A percentile compares a stretch with the other conserved stretches of the same genome.
These are phyloP conservation scores for Subacronicta megacephala DNA, from an alignment of 2,888 invertebrate genomes.

Conservation along the genomic window DNA sequence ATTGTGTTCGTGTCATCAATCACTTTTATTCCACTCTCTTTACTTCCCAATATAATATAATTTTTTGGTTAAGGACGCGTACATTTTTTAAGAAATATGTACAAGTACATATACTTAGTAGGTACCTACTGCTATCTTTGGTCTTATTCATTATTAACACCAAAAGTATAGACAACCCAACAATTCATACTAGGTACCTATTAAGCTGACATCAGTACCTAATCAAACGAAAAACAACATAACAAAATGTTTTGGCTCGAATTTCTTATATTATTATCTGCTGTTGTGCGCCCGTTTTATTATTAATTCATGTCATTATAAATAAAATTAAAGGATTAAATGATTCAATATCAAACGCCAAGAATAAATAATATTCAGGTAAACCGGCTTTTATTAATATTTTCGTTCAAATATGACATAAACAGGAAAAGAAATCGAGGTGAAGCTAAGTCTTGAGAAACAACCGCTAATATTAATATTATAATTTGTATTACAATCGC, in stretches of 20 bases:
- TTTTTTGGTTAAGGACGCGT: too few relatives aligned
- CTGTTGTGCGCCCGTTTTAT: conserved; percentile 31
- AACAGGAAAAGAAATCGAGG: conserved; percentile 75
- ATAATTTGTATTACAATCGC: conserved; percentile 45
- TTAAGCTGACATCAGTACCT: conserved; percentile 22
- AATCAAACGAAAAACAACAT: conserved; percentile 35
- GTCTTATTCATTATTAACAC: too few relatives aligned
- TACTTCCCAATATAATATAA: conserved; percentile 17
- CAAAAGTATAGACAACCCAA: too few relatives aligned
- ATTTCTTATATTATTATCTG: conserved; percentile 44
- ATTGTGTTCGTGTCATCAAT: conserved; percentile 39
- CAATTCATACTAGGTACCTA: neutral
- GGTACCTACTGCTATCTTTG: neutral
- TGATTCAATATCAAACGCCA: conserved; percentile 53
- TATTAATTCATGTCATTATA: conserved; percentile 30
- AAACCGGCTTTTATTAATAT: conserved; percentile 60
- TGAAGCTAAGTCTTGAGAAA: conserved; percentile 57
- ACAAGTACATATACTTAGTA: neutral
- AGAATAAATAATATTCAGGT: conserved; percentile 60
- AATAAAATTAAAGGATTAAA: conserved; percentile 54
- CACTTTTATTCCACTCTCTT: conserved; percentile 28
- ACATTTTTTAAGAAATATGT: too few relatives aligned
- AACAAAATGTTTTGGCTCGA: conserved; percentile 35
- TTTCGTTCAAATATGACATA: conserved; percentile 58
- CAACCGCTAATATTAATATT: conserved; percentile 49